These are phyloP conservation scores for Marasmarcha lunaedactyla DNA, from an alignment of 2,888 invertebrate species.

Conservation along the genomic window DNA sequence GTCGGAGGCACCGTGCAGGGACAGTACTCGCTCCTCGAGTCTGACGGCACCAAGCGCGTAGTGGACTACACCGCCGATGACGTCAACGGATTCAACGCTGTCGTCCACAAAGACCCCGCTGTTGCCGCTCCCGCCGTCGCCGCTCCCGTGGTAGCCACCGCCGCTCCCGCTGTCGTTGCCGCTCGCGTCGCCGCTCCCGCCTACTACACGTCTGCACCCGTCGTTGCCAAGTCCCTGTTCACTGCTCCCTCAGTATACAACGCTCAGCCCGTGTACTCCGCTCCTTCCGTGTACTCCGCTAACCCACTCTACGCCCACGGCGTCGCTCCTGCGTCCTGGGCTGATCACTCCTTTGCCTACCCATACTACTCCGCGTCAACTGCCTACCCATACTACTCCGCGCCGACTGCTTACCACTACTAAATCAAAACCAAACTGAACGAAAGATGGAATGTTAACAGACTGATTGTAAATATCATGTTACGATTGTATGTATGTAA, in stretches of 20 bases:
- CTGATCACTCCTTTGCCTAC: constrained; percentile 10
- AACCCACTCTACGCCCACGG: constrained; percentile 19
- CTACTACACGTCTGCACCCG: constrained; percentile 16
- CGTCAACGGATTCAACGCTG: constrained; percentile 69
- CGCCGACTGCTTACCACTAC: no score
- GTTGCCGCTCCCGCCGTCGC: constrained; percentile 37
- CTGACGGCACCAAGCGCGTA: constrained; percentile 67
- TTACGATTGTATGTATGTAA: no score
- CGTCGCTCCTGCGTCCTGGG: constrained; percentile 13
- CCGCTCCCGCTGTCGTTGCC: constrained; percentile 21
- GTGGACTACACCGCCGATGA: constrained; percentile 71
- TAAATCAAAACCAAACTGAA: no score
- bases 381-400: no score
- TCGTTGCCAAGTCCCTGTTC: constrained; percentile 18
- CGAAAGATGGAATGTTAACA: no score
- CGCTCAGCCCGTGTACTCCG: constrained; percentile 6
- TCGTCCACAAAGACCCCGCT: constrained; percentile 64
- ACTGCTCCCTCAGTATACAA: constrained; percentile 15
- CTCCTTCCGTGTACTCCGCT: constrained; percentile 18
- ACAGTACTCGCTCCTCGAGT: constrained; percentile 66
- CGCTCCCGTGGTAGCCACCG: constrained; percentile 13
- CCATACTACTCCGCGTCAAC: constrained; percentile 7
- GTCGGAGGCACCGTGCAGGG: constrained; percentile 64
- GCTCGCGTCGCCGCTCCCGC: constrained; percentile 11
- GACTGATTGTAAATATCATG: no score